A percentile compares a stretch with the other conserved stretches of the same genome.
These are phyloP conservation scores for Anorthoa munda DNA, from an alignment of 2,888 invertebrate genomes.

Conservation along the genomic window DNA sequence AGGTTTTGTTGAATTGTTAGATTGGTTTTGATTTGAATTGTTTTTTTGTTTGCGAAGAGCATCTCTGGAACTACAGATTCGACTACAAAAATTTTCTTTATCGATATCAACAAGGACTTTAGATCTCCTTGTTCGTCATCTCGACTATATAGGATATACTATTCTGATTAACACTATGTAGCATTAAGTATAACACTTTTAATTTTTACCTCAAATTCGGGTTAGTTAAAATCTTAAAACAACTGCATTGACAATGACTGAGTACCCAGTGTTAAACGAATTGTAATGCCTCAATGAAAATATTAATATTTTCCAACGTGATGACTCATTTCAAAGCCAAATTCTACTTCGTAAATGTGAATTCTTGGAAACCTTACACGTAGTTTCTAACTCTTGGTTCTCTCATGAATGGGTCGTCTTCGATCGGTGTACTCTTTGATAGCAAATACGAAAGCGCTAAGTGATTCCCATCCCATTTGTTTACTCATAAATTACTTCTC, in stretches of 20 bases:
- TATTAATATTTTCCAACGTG: conserved; percentile 35
- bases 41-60: no score
- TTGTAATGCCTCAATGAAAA: conserved; percentile 30
- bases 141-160: neutral
- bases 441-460: conserved; percentile 75
- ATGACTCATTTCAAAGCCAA: conserved; percentile 45
- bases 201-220: no score
- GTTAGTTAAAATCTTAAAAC: conserved; percentile 1
- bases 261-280: conserved; percentile 32
- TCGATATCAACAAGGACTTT: neutral
- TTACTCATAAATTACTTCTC: conserved; percentile 80
- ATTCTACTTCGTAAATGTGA: conserved; percentile 34
- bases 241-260: conserved; percentile 13
- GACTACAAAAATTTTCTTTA: neutral
- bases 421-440: conserved; percentile 72
- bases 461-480: conserved; percentile 78
- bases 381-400: conserved; percentile 57
- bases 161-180: neutral
- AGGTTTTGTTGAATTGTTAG: no score
- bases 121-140: neutral
- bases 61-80: no score
- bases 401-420: conserved; percentile 65
- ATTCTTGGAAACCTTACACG: conserved; percentile 41
- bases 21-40: no score
- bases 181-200: neutral